Conservation (phyloP, 2,797 vertebrate species). For the Paramormyrops hopkinsi region DNA sequence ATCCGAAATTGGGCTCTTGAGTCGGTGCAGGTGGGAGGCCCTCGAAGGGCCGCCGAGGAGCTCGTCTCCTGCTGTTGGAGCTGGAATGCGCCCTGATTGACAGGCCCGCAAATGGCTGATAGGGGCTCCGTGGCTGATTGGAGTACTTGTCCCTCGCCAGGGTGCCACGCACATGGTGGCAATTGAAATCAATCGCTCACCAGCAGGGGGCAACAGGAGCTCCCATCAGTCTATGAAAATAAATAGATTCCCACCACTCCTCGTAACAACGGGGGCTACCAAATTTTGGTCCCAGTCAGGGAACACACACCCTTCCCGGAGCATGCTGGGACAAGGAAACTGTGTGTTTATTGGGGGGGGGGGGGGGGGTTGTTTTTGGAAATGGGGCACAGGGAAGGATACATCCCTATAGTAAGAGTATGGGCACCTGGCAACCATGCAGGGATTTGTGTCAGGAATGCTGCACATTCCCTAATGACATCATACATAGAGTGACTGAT, state of each 20-base stretch:
- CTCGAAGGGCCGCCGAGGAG: neutral
- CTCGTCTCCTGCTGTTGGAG: constrained; percentile 46
- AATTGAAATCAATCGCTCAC: constrained; percentile 1
- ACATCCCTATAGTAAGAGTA: neutral
- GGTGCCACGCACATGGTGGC: neutral
- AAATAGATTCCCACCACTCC: neutral
- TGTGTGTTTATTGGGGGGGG: neutral
- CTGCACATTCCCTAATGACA: no score
- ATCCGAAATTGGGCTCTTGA: neutral
- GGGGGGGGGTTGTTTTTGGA: neutral
- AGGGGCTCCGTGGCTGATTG: constrained; percentile 34
- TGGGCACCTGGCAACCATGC: neutral
- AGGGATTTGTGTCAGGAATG: neutral
- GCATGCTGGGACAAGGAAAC: neutral
- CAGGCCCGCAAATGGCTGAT: constrained; percentile 59
- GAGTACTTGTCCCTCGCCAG: neutral
- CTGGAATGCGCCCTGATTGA: constrained; percentile 52
- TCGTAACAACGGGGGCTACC: neutral
- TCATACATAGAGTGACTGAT: neutral
- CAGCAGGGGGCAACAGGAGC: neutral
- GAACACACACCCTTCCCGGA: neutral
- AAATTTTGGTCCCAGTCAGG: neutral
- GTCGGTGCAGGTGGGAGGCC: neutral
- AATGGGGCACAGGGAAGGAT: neutral
- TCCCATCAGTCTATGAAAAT: neutral